phyloP scores from a whole-genome alignment of 2,888 invertebrate species.

The Agriotes lineatus region DNA sequence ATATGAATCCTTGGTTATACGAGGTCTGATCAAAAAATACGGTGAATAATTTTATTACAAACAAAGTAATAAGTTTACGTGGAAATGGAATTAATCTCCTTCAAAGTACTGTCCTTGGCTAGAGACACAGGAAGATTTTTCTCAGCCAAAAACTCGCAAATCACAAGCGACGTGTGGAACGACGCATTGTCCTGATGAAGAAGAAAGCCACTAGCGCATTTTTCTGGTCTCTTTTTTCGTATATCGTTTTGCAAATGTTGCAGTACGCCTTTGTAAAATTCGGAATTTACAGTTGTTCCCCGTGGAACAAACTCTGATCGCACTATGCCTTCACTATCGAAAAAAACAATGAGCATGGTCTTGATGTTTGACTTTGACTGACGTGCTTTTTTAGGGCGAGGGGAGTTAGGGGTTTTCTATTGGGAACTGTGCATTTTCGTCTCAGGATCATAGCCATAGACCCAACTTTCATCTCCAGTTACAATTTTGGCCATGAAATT shows the following conservation, averaged over 20 bases:
- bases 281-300: conserved; percentile 41
- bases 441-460: conserved; percentile 25
- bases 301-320: conserved; percentile 41
- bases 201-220: conserved; percentile 34
- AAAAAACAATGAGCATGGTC: no score
- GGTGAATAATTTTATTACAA: no score
- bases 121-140: no score
- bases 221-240: conserved; percentile 42
- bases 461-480: conserved; percentile 37
- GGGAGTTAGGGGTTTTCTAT: conserved; percentile 35
- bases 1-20: no score
- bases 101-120: no score
- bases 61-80: no score
- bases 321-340: conserved; percentile 39
- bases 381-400: conserved; percentile 41
- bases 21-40: no score
- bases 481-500: conserved; percentile 22
- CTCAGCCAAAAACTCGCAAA: no score
- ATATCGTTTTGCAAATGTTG: conserved; percentile 40
- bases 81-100: no score
- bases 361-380: conserved; percentile 38
- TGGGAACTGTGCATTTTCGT: conserved; percentile 38
- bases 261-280: conserved; percentile 38
- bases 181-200: conserved; percentile 20
- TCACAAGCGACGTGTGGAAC: no score